Base-by-base conservation (phyloP, 2,797 vertebrate species). In the Tragelaphus oryx region DNA sequence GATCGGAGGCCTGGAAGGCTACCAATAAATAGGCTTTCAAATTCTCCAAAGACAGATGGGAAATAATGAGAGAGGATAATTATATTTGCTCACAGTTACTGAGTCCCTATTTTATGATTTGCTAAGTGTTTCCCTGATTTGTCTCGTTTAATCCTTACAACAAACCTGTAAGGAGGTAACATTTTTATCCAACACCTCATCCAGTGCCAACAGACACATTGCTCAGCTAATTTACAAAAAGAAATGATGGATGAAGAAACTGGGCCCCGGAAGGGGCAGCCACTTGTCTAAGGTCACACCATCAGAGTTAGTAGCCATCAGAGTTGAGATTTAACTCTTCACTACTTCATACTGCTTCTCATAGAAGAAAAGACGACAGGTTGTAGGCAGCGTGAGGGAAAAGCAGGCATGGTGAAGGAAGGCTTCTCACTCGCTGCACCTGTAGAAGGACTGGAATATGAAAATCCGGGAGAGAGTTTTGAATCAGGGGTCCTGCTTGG, bases 331-430 rank as follows among this genome's bases (percentile, higher is more conserved):
- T 41, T 4, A 8, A 14, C 20, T 68, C 26, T 16, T 12, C 20
- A 10, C 11, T 30, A 9, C 54, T 52, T 54, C 33, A 59, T 5
- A 41, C 4, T 13, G 37, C 13, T 71, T 24, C 59, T 84, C 37
- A 1, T 16, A 1, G 33, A 65, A 65, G 78, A 28, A 65, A 84
- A 41, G 79, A 41, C 4, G 24, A 10, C 65, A 26, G 60, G 68
- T 4, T 12, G 11, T 17, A 24, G 57, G 33, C 48, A 14, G 37
- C 1, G 0, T 1, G 16, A 60, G 16, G 74, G 52, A 50, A n/a
- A n/a, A n/a, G 59, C 30, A 65, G 41, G 37, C 3, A 1, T 6
- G 13, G 2, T 17, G 20, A 26, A 13, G 24, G 48, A 55, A 24
- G 9, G 9, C 44, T 28, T 20, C 24, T 74, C 55, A 4, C n/a